Evolutionary conservation across 2,888 invertebrate genomes (phyloP), one percentile per base, ranked within the genome.

Genomic region (Melieria picta): DNA sequence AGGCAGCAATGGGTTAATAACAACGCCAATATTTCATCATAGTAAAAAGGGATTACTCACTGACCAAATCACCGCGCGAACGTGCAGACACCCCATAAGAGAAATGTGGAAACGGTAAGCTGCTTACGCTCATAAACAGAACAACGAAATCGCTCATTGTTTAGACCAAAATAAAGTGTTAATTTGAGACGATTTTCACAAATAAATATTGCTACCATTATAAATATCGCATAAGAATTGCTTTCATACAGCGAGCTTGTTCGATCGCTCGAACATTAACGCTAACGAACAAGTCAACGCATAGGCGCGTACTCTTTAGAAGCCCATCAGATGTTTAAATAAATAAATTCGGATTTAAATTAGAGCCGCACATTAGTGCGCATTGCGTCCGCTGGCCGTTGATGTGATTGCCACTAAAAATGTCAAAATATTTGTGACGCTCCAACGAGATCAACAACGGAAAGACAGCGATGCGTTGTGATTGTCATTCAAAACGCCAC

Each of bases 391-490:
- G 2, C 30, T 30, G 30, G 30, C 30, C 30, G 30, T 30, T 30
- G 30, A 30, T 30, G 30, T 30, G 30, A 30, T 30, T 30, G 30
- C 76, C 75, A 81, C 75, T 81, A 79, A 82, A 82, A 80, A 80
- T 77, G 82, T 82, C 82, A 82, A 82, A 82, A 82, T 82, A 82
- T 82, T 82, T 76, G 77, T 78, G 76, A 65, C 9, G 71, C 64
- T 65, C 73, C 66, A 75, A 76, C 68, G 73, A 7, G 16, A 4
- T 30, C 30, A 30, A 30, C 30, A 30, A 30, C 30, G 3, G 30
- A 30, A 3, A 2, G 30, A 30, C 30, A 30, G 30, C 30, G 30
- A 30, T 30, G 30, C 13, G 16, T 11, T 47, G 63, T 65, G 46
- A 65, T 70, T 73, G 72, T 72, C 73, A 75, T 75, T 71, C 58